Percentiles rank a stretch among this genome's conserved stretches.
Evolutionary conservation across 2,797 vertebrate genomes (phyloP).

Genomic region (Anomalospiza imberbis): DNA sequence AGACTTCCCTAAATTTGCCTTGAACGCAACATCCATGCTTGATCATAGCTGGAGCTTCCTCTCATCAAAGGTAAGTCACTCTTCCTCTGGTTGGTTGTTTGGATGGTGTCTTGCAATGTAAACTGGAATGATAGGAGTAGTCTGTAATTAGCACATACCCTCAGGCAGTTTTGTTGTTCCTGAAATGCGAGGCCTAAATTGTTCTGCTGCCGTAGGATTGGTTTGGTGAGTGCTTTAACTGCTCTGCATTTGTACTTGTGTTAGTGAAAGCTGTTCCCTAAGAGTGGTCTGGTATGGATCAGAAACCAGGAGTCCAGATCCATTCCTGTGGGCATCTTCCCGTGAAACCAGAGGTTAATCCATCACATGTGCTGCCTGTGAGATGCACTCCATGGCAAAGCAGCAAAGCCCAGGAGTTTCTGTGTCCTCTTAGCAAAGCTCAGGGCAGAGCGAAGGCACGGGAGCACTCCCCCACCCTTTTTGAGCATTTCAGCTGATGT

Average conservation of each 20-base stretch:
- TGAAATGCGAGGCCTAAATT: not conserved
- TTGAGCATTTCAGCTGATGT: not conserved
- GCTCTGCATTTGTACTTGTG: not conserved
- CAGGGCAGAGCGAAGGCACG: fast-evolving
- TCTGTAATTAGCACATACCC: not conserved
- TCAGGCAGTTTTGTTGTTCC: not conserved
- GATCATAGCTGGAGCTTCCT: not conserved
- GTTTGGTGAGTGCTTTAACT: not conserved
- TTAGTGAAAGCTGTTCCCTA: not conserved
- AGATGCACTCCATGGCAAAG: not conserved
- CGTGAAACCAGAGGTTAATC: not conserved
- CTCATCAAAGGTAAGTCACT: not conserved
- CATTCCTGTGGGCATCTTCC: not conserved
- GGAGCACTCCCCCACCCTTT: not conserved
- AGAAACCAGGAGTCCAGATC: not conserved
- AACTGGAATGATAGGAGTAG: not conserved
- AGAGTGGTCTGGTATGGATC: not conserved
- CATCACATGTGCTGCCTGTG: not conserved
- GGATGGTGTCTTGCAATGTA: not conserved
- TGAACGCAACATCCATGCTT: not conserved
- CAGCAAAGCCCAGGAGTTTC: not conserved
- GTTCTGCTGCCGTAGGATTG: not conserved
- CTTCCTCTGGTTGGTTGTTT: not conserved
- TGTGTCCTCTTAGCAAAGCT: not conserved
- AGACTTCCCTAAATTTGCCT: not conserved